Evolutionary conservation across 2,113 vertebrate genomes (phyloP).

Genomic region (Chionodraco myersi): DNA sequence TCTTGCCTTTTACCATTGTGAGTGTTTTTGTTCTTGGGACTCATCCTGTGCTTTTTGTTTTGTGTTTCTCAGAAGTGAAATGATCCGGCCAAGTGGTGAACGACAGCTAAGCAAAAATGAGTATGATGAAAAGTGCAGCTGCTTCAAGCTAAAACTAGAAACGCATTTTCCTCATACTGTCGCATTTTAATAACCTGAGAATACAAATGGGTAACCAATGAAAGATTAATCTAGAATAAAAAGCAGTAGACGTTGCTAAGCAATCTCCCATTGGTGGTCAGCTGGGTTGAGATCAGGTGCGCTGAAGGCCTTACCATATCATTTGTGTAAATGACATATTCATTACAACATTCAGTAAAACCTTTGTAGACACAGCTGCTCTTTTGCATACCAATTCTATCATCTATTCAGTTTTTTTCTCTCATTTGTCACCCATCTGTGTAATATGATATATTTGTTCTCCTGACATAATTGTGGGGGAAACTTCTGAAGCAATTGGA

Average conservation of each 20-base stretch:
- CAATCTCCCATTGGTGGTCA: neutral
- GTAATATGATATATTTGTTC: neutral
- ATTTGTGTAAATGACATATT: slow-evolving; percentile 3
- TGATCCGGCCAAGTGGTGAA: slow-evolving; percentile 45
- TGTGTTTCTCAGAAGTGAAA: slow-evolving; percentile 66
- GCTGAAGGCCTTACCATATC: no score
- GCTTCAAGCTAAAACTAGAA: slow-evolving; percentile 15
- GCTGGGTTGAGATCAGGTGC: neutral
- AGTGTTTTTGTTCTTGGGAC: slow-evolving; percentile 8
- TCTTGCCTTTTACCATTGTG: neutral
- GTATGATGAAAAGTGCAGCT: slow-evolving; percentile 31
- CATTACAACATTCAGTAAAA: slow-evolving; percentile 1
- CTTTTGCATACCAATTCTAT: neutral
- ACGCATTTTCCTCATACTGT: neutral
- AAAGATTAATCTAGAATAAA: neutral
- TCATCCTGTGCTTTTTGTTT: slow-evolving; percentile 55
- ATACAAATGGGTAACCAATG: slow-evolving; percentile 30
- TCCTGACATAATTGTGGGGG: neutral
- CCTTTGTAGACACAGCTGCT: neutral
- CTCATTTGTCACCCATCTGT: slow-evolving; percentile 20
- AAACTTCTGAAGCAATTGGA: no score
- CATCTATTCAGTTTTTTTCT: slow-evolving; percentile 7
- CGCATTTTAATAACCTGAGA: neutral
- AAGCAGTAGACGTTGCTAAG: neutral
- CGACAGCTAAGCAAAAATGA: slow-evolving; percentile 39